Evolutionary conservation across 2,888 invertebrate genomes (phyloP).

Genomic region (Ochropleura leucogaster): DNA sequence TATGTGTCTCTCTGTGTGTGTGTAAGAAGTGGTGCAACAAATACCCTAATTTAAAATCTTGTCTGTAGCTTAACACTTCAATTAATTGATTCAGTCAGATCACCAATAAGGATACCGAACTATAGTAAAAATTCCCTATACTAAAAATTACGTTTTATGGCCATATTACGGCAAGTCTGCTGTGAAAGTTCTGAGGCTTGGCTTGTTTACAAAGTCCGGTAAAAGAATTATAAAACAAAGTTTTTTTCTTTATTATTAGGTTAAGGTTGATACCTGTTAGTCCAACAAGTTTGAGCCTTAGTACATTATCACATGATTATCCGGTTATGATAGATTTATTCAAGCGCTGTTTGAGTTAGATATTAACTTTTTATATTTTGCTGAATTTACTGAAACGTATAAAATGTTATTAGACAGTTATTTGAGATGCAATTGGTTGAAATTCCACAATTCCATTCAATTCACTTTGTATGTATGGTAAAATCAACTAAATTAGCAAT

Average conservation of each 20-base stretch:
- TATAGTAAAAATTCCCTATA: neutral
- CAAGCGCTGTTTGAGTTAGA: neutral
- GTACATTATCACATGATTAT: constrained; percentile 19
- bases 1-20: too few relatives aligned
- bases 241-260: constrained; percentile 9
- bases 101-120: neutral
- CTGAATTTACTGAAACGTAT: neutral
- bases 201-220: constrained; percentile 1
- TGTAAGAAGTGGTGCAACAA: too few relatives aligned
- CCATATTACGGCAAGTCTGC: neutral
- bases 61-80: neutral
- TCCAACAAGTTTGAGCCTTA: constrained; percentile 22
- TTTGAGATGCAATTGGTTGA: neutral
- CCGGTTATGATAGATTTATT: neutral
- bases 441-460: neutral
- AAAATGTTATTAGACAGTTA: neutral
- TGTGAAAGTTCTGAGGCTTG: neutral
- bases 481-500: constrained; percentile 21
- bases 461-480: neutral
- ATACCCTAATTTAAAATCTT: too few relatives aligned
- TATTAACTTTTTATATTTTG: neutral
- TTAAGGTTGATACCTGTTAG: neutral
- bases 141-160: neutral
- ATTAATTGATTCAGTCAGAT: too few relatives aligned
- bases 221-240: neutral